Evolutionary conservation across 2,113 vertebrate species (phyloP).

Genomic region (Callospermophilus lateralis): DNA sequence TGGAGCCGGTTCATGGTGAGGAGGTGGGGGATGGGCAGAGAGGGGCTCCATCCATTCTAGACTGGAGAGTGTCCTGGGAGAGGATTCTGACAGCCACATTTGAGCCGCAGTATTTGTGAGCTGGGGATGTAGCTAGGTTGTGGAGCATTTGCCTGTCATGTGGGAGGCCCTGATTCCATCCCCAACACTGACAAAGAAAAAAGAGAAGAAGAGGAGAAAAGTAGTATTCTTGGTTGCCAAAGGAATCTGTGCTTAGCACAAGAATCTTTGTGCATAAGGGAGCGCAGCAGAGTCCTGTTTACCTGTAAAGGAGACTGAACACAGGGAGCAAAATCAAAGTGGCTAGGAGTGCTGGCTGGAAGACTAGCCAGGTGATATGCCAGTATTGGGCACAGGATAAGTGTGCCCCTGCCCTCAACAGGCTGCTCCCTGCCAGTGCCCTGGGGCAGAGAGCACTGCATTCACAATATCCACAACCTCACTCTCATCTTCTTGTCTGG

Average conservation of each 20-base stretch:
- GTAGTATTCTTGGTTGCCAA: background rate
- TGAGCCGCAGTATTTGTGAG: background rate
- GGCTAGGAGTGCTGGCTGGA: background rate
- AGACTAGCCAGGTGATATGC: too few species aligned
- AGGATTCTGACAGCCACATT: background rate
- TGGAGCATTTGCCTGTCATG: background rate
- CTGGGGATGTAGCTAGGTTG: background rate
- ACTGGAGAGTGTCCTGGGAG: background rate
- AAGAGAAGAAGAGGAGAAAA: background rate
- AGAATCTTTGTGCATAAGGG: background rate
- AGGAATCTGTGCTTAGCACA: background rate
- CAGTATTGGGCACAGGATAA: background rate
- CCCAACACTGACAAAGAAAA: background rate
- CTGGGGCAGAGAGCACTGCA: too few species aligned
- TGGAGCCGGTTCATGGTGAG: background rate
- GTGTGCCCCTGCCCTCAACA: background rate
- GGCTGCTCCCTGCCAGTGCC: background rate
- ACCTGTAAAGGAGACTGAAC: background rate
- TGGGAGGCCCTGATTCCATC: background rate
- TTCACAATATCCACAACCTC: background rate
- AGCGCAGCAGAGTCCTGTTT: rapidly evolving
- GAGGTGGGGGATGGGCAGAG: background rate
- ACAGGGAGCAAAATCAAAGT: background rate
- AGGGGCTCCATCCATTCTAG: background rate
- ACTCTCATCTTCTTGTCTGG: background rate